Conservation (phyloP, 2,888 invertebrate species). For the Capitulum mitella region DNA sequence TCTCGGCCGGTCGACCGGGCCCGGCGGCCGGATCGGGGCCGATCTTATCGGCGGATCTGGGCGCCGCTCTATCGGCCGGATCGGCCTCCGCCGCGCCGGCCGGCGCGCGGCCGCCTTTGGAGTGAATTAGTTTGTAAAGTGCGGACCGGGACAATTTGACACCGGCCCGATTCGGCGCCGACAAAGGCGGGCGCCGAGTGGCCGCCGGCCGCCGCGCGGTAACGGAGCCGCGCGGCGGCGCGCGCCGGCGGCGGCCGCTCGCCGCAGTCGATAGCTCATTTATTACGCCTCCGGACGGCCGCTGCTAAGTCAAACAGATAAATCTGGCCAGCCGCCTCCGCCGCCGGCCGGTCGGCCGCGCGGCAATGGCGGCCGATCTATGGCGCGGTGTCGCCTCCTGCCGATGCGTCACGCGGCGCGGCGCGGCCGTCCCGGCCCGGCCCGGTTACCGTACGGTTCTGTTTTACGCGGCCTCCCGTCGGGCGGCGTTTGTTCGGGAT, state of each 20-base stretch:
- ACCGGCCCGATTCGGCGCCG: not conserved
- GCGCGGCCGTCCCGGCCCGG: not conserved
- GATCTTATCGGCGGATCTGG: slow-evolving; percentile 9
- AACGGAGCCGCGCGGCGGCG: not conserved
- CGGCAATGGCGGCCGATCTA: not conserved
- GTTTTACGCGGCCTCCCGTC: not conserved
- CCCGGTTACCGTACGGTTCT: not conserved
- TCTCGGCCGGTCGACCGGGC: not conserved
- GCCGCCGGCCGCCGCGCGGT: not conserved
- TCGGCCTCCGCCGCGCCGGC: not conserved
- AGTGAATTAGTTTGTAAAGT: slow-evolving; percentile 25
- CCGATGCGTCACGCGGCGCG: not conserved
- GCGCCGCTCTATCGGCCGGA: not conserved
- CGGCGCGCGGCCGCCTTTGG: slow-evolving; percentile 10
- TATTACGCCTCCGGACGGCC: not conserved
- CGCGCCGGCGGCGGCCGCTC: not conserved
- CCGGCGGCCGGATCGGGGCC: not conserved
- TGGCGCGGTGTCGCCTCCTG: not conserved
- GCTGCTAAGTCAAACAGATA: slow-evolving; percentile 19
- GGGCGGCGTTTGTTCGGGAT: not conserved
- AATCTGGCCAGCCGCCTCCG: not conserved
- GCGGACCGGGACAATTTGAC: slow-evolving; percentile 2
- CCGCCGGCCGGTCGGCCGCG: not conserved
- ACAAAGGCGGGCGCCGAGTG: not conserved
- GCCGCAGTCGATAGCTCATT: not conserved